Evolutionary conservation across 2,113 vertebrate species (phyloP).

Genomic region (Paedocypris sp.): DNA sequence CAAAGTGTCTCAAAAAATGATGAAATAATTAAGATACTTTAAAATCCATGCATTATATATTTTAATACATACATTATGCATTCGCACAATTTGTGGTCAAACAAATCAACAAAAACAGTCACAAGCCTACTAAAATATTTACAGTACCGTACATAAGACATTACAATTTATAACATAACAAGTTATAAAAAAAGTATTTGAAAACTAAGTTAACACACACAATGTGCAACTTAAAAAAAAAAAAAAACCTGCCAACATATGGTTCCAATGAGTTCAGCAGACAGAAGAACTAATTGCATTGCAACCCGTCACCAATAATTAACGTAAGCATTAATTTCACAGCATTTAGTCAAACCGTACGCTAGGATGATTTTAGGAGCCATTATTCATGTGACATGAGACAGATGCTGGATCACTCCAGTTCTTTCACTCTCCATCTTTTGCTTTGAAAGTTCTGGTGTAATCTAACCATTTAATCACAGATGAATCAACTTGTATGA

Average conservation of each 20-base stretch:
- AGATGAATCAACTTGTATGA: slow-evolving; percentile 48
- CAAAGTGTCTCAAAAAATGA: too few species aligned
- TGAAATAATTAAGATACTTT: too few species aligned
- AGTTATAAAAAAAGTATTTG: too few species aligned
- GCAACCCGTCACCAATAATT: slow-evolving; percentile 27
- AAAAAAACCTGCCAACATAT: neutral
- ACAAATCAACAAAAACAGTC: too few species aligned
- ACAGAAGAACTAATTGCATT: slow-evolving; percentile 10
- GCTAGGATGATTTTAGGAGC: slow-evolving; percentile 36
- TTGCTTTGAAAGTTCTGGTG: slow-evolving; percentile 56
- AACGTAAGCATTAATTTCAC: slow-evolving; percentile 34
- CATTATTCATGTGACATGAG: slow-evolving; percentile 42
- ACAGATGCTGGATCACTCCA: slow-evolving; percentile 46
- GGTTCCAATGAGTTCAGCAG: neutral
- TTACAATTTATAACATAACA: too few species aligned
- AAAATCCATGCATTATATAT: too few species aligned
- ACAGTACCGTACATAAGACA: too few species aligned
- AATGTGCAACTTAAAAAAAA: too few species aligned
- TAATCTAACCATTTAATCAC: slow-evolving; percentile 41
- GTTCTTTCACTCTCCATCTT: slow-evolving; percentile 43
- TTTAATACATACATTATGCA: neutral
- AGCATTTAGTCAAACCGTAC: slow-evolving; percentile 34
- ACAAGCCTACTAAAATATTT: too few species aligned
- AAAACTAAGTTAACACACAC: neutral
- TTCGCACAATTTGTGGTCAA: neutral